These are phyloP conservation scores for Pelvicachromis taeniatus DNA, from an alignment of 2,113 vertebrate species.

Conservation along the genomic window DNA sequence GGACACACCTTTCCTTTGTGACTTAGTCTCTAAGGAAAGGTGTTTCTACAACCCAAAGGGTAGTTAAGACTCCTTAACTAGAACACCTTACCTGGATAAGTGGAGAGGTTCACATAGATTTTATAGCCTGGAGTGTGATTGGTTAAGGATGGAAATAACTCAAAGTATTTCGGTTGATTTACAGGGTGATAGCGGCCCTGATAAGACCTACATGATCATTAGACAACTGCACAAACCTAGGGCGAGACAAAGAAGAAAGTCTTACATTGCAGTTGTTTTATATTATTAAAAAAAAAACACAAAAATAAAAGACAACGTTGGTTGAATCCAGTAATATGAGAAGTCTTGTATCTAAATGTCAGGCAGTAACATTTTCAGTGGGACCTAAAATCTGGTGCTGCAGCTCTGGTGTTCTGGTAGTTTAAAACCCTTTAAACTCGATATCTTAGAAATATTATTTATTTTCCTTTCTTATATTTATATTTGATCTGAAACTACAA, in stretches of 20 bases:
- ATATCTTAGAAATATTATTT: background rate
- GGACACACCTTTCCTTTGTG: background rate
- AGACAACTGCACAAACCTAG: background rate
- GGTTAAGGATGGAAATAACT: background rate
- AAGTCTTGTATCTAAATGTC: background rate
- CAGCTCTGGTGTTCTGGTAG: background rate
- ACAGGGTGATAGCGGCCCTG: background rate
- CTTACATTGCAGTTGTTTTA: background rate
- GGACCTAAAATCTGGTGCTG: background rate
- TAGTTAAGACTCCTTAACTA: background rate
- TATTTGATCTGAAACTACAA: background rate
- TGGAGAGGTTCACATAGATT: rapidly evolving
- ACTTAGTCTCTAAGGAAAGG: background rate
- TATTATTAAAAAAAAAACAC: background rate
- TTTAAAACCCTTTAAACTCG: background rate
- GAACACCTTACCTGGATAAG: background rate
- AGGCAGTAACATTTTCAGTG: background rate
- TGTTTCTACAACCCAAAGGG: background rate
- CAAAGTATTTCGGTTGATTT: background rate
- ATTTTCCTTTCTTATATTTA: background rate
- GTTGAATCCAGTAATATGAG: background rate
- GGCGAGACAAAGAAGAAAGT: background rate
- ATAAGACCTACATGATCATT: background rate
- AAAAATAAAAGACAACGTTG: background rate
- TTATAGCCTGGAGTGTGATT: background rate